These are phyloP conservation scores for Hystrix cristata DNA, from an alignment of 2,113 vertebrate species.

Conservation along the genomic window DNA sequence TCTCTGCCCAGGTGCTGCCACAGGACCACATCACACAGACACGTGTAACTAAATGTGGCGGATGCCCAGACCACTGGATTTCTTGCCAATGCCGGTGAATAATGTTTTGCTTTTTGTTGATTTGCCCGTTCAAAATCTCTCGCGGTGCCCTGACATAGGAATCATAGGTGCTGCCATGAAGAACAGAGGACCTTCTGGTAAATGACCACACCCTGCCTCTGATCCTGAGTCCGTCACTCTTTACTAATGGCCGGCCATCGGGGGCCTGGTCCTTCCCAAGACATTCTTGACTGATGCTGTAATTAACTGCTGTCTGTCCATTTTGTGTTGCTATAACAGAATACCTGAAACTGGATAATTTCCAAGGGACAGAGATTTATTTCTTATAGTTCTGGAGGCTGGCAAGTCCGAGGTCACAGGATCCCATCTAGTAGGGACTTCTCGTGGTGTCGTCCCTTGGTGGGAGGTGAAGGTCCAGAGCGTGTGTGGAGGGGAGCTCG, in stretches of 20 bases:
- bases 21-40: neutral
- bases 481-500: neutral
- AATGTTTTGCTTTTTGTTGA: neutral
- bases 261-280: neutral
- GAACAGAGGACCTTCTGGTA: neutral
- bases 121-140: neutral
- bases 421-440: neutral
- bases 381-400: neutral
- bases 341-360: neutral
- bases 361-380: neutral
- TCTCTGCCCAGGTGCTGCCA: neutral
- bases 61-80: neutral
- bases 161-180: neutral
- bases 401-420: too few species aligned
- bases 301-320: neutral
- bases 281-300: neutral
- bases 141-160: neutral
- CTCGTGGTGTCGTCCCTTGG: neutral
- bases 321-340: neutral
- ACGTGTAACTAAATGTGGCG: neutral
- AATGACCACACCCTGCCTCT: neutral
- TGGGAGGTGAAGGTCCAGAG: neutral
- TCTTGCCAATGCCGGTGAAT: neutral
- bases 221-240: neutral
- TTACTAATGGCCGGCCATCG: neutral